These are phyloP conservation scores for Cheumatopsyche charites DNA, from an alignment of 1,140 invertebrate genomes.

Conservation along the genomic window DNA sequence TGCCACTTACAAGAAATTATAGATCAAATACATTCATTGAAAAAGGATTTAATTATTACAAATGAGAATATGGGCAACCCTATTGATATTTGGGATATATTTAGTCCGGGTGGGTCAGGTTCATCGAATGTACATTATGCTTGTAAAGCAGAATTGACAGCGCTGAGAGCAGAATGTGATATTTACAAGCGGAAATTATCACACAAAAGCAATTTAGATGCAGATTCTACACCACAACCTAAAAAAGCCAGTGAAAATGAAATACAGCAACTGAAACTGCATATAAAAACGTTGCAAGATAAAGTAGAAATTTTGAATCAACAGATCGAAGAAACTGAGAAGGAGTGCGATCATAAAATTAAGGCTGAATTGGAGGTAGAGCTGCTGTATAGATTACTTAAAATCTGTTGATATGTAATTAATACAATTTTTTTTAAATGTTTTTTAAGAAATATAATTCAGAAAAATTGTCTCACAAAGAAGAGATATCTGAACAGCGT, in stretches of 20 bases:
- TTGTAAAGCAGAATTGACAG: constrained; percentile 58
- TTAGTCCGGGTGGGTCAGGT: constrained; percentile 54
- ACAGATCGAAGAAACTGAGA: constrained; percentile 66
- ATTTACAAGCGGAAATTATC: constrained; percentile 49
- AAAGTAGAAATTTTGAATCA: constrained; percentile 67
- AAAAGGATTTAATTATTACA: constrained; percentile 62
- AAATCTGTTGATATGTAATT: background rate
- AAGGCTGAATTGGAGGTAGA: constrained; percentile 59
- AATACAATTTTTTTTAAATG: background rate
- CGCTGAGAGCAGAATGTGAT: constrained; percentile 55
- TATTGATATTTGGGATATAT: constrained; percentile 61
- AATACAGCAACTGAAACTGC: constrained; percentile 62
- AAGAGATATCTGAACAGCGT: constrained; percentile 62
- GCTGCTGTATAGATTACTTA: background rate
- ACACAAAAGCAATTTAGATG: constrained; percentile 39
- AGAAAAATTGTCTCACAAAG: constrained; percentile 66
- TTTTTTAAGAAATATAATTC: constrained; percentile 59
- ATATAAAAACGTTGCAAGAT: constrained; percentile 69
- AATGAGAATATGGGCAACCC: constrained; percentile 63
- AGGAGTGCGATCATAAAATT: constrained; percentile 61
- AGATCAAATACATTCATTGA: constrained; percentile 64
- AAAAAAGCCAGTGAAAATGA: constrained; percentile 53
- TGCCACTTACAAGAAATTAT: constrained; percentile 59
- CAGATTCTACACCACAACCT: constrained; percentile 52
- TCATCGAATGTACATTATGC: constrained; percentile 55